These are phyloP conservation scores for Dallia pectoralis DNA, from an alignment of 2,797 vertebrate genomes.

Conservation along the genomic window DNA sequence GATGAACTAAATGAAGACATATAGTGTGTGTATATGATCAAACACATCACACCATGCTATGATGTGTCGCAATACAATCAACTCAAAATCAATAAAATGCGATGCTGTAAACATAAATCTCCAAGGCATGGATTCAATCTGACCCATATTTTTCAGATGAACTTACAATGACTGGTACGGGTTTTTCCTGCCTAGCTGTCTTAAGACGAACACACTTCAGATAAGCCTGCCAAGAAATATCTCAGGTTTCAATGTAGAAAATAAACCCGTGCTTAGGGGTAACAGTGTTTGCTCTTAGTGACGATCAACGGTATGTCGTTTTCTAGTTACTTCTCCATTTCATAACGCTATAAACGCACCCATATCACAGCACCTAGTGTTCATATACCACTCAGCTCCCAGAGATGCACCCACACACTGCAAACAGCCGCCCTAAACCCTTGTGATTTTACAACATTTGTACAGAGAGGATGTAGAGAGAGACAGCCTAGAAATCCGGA, in stretches of 20 bases:
- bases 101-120: constrained; percentile 36
- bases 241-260: background rate
- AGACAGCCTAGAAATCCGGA: background rate
- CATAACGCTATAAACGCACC: background rate
- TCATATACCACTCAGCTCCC: background rate
- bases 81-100: constrained; percentile 4
- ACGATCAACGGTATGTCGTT: background rate
- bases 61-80: background rate
- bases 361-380: background rate
- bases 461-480: background rate
- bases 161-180: no score
- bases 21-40: no score
- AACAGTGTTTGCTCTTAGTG: background rate
- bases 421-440: background rate
- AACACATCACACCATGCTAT: background rate
- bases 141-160: background rate
- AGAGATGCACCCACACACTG: background rate
- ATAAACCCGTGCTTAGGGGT: background rate
- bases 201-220: no score
- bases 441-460: constrained; percentile 4
- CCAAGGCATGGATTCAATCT: constrained; percentile 38
- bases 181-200: no score
- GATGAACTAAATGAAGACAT: background rate
- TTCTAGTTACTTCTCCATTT: background rate
- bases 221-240: no score